Evolutionary conservation across 1,140 invertebrate species (phyloP).

Genomic region (Papilio aristodemus): DNA sequence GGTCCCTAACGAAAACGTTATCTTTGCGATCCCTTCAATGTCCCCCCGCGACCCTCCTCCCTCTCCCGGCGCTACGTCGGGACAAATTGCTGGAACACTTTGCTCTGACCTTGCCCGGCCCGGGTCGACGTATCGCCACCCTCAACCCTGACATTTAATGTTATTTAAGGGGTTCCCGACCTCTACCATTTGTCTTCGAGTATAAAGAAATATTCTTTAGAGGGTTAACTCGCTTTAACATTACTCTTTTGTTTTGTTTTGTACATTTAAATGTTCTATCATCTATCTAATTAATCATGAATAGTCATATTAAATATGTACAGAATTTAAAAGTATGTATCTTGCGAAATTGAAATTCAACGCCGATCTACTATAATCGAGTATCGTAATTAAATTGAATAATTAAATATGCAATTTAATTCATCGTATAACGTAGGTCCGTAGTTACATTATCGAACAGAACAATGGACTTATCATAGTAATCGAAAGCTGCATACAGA

Average conservation of each 20-base stretch:
- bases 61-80: slow-evolving; percentile 6
- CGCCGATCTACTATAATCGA: not conserved
- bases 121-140: slow-evolving; percentile 27
- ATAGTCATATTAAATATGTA: too few relatives aligned
- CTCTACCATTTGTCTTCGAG: slow-evolving; percentile 22
- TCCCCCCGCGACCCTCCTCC: not conserved
- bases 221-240: not conserved
- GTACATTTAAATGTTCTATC: not conserved
- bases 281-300: too few relatives aligned
- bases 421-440: not conserved
- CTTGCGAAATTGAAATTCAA: not conserved
- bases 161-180: slow-evolving; percentile 22
- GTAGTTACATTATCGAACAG: not conserved
- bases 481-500: slow-evolving; percentile 16
- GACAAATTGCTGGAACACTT: slow-evolving; percentile 27
- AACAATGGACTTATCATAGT: slow-evolving; percentile 21
- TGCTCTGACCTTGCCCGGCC: slow-evolving; percentile 26
- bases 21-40: slow-evolving; percentile 1
- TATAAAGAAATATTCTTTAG: slow-evolving; percentile 10
- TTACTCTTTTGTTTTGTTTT: not conserved
- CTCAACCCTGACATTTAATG: slow-evolving; percentile 29
- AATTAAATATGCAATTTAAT: slow-evolving; percentile 5
- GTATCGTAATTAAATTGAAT: not conserved
- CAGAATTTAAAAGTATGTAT: not conserved
- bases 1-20: slow-evolving; percentile 26